phyloP scores from a whole-genome alignment of 53 echinoderm and acorn worm species.

The Paracentrotus lividus region DNA sequence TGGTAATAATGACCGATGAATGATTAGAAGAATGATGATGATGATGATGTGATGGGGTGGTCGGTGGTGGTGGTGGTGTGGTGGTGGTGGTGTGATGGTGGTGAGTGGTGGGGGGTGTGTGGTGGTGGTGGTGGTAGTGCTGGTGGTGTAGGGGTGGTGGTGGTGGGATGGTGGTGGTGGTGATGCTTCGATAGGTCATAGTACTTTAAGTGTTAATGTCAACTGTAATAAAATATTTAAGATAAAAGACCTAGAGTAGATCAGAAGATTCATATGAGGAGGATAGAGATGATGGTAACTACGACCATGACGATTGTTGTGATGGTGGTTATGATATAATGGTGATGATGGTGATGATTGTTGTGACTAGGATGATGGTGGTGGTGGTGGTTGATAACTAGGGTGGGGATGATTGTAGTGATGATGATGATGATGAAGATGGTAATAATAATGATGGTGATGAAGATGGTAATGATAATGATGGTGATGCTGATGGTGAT shows the following conservation, averaged over 20 bases:
- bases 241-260: too few species aligned
- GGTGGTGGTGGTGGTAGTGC: not conserved
- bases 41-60: not conserved
- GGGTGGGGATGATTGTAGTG: not conserved
- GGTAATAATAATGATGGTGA: not conserved
- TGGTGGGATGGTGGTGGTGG: too few species aligned
- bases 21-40: not conserved
- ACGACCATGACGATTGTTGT: not conserved
- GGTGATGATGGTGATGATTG: not conserved
- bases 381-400: not conserved
- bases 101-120: not conserved
- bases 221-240: too few species aligned
- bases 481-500: not conserved
- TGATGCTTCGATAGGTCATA: not conserved
- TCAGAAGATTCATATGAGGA: not conserved
- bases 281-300: not conserved
- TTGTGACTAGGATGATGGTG: not conserved
- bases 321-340: not conserved
- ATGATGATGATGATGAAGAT: not conserved
- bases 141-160: not conserved
- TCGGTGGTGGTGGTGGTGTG: not conserved
- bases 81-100: too few species aligned
- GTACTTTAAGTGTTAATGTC: not conserved
- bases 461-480: not conserved
- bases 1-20: not conserved